Base-by-base conservation (phyloP, 2,113 vertebrate species). In the Pogona vitticeps region DNA sequence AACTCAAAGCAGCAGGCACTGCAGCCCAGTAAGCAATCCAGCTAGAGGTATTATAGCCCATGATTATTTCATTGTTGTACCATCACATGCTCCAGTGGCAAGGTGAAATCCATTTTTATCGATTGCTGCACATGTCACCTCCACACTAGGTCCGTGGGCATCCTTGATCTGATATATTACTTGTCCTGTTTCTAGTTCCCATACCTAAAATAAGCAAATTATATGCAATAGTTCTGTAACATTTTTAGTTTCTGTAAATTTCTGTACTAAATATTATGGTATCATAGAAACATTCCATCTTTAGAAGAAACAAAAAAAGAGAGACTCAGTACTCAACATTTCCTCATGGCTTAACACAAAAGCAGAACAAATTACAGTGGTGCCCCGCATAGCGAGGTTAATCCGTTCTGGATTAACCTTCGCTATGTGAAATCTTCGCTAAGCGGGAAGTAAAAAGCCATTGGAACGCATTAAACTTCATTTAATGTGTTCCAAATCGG, bases 181-280 rank as follows among this genome's bases (percentile, higher is more conserved):
- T 82, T 93, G 88, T 38, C 96, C 96, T 9, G 94, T 95, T 88
- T 96, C 95, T 1, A 96, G 85, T 85, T 97, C 96, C 96, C 96
- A 97, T 40, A 96, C 94, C 96, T 97, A 38, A 84, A 40, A 76
- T 33, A 76, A 86, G 3, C 56, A 40, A 88, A 88, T 67, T 26
- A 83, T 72, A 86, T 38, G 15, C 23, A 87, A 61, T 15, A 26
- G 18, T 2, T 71, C 5, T n/a, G n/a, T 18, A 40, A 71, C 13
- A 6, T 18, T 65, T 15, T 8, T 2, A 14, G 10, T 31, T 58
- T 68, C 46, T 52, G 2, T 31, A 79, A 59, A 70, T 70, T 21
- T 21, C 52, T 59, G 6, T 40, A 58, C 3, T 21, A 85, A 85
- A 28, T n/a, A 56, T 68, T 77, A 68, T 36, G 28, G 2, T 56